Evolutionary conservation across 2,113 vertebrate genomes (phyloP).

Genomic region (Sceloporus undulatus): DNA sequence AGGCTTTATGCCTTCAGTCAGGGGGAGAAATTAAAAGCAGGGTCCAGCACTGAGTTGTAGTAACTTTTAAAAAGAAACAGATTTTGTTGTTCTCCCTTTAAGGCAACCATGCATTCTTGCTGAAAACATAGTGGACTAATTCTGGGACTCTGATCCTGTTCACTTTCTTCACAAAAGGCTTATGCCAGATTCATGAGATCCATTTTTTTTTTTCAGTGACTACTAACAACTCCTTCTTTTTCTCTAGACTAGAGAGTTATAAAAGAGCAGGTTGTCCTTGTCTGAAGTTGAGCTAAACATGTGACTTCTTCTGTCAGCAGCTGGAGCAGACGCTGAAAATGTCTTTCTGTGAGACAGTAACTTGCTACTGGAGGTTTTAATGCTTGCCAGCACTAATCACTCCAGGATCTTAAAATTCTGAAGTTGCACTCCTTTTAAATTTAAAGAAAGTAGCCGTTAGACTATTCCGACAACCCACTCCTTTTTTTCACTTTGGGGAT

Average conservation of each 20-base stretch:
- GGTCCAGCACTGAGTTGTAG: slow-evolving; percentile 77
- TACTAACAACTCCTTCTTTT: slow-evolving; percentile 86
- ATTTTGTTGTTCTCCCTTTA: slow-evolving; percentile 76
- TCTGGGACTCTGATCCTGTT: slow-evolving; percentile 77
- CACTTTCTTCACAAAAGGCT: slow-evolving; percentile 78
- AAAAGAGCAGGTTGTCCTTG: slow-evolving; percentile 85
- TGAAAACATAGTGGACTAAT: slow-evolving; percentile 78
- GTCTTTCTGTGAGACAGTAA: slow-evolving; percentile 88
- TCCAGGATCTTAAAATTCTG: slow-evolving; percentile 79
- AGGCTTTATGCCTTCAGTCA: slow-evolving; percentile 83
- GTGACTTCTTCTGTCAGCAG: slow-evolving; percentile 84
- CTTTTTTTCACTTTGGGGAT: slow-evolving; percentile 38
- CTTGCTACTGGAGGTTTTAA: slow-evolving; percentile 85
- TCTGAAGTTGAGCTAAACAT: slow-evolving; percentile 85
- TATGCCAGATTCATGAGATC: slow-evolving; percentile 81
- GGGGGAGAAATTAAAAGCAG: slow-evolving; percentile 74
- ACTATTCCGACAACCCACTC: slow-evolving; percentile 49
- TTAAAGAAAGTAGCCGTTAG: slow-evolving; percentile 58
- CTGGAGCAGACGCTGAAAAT: slow-evolving; percentile 87
- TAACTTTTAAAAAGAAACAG: slow-evolving; percentile 80
- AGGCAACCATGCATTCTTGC: slow-evolving; percentile 71
- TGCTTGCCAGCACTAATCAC: slow-evolving; percentile 84
- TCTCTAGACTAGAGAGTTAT: slow-evolving; percentile 78
- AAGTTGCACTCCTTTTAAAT: slow-evolving; percentile 59
- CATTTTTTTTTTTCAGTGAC: slow-evolving; percentile 82